Evolutionary conservation across 2,113 vertebrate genomes (phyloP), one percentile per base, ranked within the genome.

Genomic region (Tinamus guttatus): DNA sequence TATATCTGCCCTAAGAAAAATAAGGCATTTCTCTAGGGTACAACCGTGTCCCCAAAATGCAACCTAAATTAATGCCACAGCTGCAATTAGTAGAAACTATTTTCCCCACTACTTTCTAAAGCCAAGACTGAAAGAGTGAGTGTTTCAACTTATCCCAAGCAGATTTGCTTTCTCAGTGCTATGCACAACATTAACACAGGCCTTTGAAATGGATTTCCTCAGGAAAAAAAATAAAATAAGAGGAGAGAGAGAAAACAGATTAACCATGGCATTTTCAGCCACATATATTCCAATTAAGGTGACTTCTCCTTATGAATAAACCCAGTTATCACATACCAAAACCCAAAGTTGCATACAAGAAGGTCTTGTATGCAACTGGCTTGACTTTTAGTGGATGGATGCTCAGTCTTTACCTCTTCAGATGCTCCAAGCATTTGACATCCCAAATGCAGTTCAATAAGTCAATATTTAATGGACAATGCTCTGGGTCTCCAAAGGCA

Each of bases 161-260:
- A 45, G 78, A 86, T 73, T 40, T 82, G 52, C 32, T 5, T 88
- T 74, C 38, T 74, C 68, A 63, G 25, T 10, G 17, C 60, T 52
- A 59, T 38, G 54, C 56, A 87, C 62, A 73, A 79, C 5, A 25
- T 49, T 84, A 91, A 24, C 63, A 49, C 10, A 14, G 60, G 22
- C 40, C 64, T 90, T 36, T 51, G 74, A 94, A 81, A 75, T 28
- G 34, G 11, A 20, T 74, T 71, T 92, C 75, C 64, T 75, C n/a
- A 36, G 51, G 84, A 63, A 69, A 92, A 86, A 59, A 87, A 91
- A 93, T 87, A 83, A 47, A 86, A 73, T 74, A 54, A 69, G 90
- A 85, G 56, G 84, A 90, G 93, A 87, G 81, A 18, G 25, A 11
- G 17, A 36, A 81, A 73, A 59, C 43, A 71, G 5, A 92, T 87